phyloP scores from a whole-genome alignment of 2,113 vertebrate genomes.

The Seriola rivoliana region DNA sequence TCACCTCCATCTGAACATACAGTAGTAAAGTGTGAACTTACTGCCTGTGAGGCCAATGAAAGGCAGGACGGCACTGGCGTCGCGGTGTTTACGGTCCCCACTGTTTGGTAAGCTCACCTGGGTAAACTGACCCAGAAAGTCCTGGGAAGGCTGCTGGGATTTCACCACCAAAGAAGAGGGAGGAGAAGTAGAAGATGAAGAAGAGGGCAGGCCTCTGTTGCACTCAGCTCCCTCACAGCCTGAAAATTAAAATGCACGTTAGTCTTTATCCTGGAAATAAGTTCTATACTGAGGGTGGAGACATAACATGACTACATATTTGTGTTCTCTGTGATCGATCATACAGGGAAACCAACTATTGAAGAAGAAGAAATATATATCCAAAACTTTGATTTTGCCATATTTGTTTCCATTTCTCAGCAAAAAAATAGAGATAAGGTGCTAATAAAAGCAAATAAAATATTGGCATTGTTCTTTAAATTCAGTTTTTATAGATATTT shows the following conservation, averaged over 20 bases:
- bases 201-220: background rate
- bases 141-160: slow-evolving; percentile 34
- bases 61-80: slow-evolving; percentile 70
- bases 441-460: too few species aligned
- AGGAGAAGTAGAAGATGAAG: background rate
- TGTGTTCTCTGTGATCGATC: too few species aligned
- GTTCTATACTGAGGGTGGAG: too few species aligned
- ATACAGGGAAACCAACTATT: too few species aligned
- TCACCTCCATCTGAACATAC: background rate
- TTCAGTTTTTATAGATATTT: too few species aligned
- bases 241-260: background rate
- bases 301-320: too few species aligned
- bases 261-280: too few species aligned
- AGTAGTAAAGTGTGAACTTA: slow-evolving; percentile 43
- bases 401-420: too few species aligned
- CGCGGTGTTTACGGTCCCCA: slow-evolving; percentile 73
- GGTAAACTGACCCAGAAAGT: slow-evolving; percentile 59
- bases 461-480: too few species aligned
- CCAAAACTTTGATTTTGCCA: too few species aligned
- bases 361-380: too few species aligned
- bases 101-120: slow-evolving; percentile 63
- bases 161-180: background rate
- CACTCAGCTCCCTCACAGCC: slow-evolving; percentile 39
- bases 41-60: slow-evolving; percentile 78
- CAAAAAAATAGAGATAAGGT: too few species aligned